Percentiles rank a stretch among this genome's conserved stretches.
These are phyloP conservation scores for Neomorphus geoffroyi DNA, from an alignment of 2,797 vertebrate genomes.

Conservation along the genomic window DNA sequence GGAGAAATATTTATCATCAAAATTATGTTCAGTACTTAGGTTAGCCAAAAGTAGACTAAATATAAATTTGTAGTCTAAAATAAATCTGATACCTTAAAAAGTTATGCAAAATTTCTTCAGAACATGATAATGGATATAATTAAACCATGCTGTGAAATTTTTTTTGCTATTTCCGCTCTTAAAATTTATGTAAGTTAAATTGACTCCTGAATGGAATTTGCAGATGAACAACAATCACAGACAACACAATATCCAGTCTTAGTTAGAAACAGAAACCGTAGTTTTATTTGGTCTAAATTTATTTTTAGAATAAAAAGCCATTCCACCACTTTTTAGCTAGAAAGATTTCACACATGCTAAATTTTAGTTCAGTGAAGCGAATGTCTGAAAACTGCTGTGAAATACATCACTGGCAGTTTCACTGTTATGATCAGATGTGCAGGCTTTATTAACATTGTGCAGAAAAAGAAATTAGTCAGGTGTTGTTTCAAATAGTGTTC, in stretches of 20 bases:
- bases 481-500: background rate
- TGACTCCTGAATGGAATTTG: conserved; percentile 11
- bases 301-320: conserved; percentile 38
- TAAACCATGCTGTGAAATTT: background rate
- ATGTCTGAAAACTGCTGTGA: conserved; percentile 42
- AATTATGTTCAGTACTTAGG: background rate
- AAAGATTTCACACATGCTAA: conserved; percentile 37
- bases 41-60: background rate
- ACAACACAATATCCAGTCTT: background rate
- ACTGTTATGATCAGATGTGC: conserved; percentile 14
- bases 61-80: background rate
- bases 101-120: background rate
- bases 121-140: background rate
- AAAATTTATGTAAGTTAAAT: conserved; percentile 7
- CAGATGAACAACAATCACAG: background rate
- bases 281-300: background rate
- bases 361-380: conserved; percentile 55
- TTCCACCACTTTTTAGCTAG: conserved; percentile 32
- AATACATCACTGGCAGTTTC: background rate
- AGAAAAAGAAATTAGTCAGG: conserved; percentile 62
- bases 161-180: background rate
- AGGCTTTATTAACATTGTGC: conserved; percentile 64
- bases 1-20: background rate
- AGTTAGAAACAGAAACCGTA: conserved; percentile 3
- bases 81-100: background rate